Base-by-base conservation (phyloP, 2,113 vertebrate genomes). In the Campylomormyrus tamandua region DNA sequence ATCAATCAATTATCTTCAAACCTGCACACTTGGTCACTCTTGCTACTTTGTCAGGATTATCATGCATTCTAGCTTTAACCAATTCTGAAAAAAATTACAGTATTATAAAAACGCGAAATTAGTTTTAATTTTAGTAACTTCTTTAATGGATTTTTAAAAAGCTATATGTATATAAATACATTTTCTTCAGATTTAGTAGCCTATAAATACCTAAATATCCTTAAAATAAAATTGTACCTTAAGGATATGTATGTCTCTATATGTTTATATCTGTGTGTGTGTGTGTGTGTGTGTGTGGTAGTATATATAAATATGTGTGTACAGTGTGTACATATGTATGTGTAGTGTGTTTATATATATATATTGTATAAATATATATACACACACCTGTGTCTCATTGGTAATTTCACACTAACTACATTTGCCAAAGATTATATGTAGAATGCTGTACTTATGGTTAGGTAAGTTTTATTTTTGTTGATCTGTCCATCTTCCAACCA, bases 401-500 rank as follows among this genome's bases (percentile, higher is more conserved):
- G 11, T 17, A 31, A 77, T 39, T 77, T 39, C 3, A 74, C 70
- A 31, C 70, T 74, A 31, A 74, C 2, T 39, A 39, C 70, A 77
- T 77, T 39, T 77, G 31, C 5, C 31, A 77, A 19, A 5, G 31
- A 77, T 77, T 80, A 80, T 42, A 42, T 80, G 35, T 42, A 7
- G 13, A 80, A 15, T 42, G 35, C 35, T 80, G n/a, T 19, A 19
- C 17, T 80, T 42, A 42, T 42, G 74, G 13, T 42, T 39, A 39
- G 31, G 27, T 77, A 13, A 13, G 70, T 39, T 77, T 77, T 39
- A 13, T 13, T 74, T 74, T 15, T 77, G 11, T 77, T 77, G 31
- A 35, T 62, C 24, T 8, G 24, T 62, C 56, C 56, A 90, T 91
- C 91, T 88, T 90, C 91, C 50, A 53, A 19, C 13, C 90, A 90